Base-by-base conservation (phyloP, 2,797 vertebrate species). In the Etheostoma nigrum region DNA sequence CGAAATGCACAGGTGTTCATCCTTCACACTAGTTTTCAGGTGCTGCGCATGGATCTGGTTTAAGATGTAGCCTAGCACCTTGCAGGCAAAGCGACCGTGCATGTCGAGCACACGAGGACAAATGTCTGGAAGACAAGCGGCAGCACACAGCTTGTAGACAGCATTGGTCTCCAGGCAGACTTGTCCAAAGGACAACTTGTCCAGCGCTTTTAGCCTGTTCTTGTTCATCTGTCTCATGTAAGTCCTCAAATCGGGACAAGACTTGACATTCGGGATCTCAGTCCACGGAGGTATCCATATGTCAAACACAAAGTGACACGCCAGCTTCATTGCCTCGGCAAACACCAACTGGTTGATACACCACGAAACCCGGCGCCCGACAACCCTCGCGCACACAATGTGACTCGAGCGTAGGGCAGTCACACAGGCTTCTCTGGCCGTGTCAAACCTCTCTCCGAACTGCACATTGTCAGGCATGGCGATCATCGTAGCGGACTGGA, bases 271-370 rank as follows among this genome's bases (percentile, higher is more conserved):
- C 0, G 64, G 70, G 3, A 68, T 12, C 4, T 30, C 6, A 4
- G 51, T 79, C 76, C 70, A 79, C 3, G 64, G 51, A 0, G 77
- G 77, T 16, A 74, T 65, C 78, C 78, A 80, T 0, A 79, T 3
- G 61, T 80, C 72, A 1, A 80, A 80, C 33, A 75, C 72, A 5
- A 75, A 80, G 18, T 70, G 60, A 19, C 78, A 80, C 0, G 72
- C 78, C 48, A 75, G 1, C 2, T 80, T 80, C 78, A 80, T 75
- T 8, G 54, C 78, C 55, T 66, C 72, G 0, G 69, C 49, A 1
- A 67, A 78, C 13, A 78, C 69, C 0, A 78, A 36, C 19, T 78
- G 69, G 42, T 80, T 80, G 6, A 79, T 74, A 36, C 71, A 58
- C 15, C 36, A 64, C 0, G 59, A 49, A 0, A 53, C 45, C 18